A percentile compares a stretch with the other conserved stretches of the same genome.
These are phyloP conservation scores for Euclidia mi DNA, from an alignment of 2,888 invertebrate genomes.

Conservation along the genomic window DNA sequence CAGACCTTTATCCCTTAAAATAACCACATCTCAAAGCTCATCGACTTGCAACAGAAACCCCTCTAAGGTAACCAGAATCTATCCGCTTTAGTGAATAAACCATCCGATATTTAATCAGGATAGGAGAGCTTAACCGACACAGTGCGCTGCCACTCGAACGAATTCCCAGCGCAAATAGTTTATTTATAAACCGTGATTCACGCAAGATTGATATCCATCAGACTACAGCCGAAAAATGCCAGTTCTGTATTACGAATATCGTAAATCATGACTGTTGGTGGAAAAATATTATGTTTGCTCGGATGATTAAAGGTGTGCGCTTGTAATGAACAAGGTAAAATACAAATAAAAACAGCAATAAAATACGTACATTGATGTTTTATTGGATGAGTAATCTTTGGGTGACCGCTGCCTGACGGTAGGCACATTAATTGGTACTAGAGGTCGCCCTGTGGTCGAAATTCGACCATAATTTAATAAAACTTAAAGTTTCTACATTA, in stretches of 20 bases:
- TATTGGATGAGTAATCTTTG: no score
- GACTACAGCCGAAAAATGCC: background rate
- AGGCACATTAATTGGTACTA: no score
- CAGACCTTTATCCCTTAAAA: no score
- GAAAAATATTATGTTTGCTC: slow-evolving; percentile 2
- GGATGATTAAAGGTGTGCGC: background rate
- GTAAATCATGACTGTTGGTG: background rate
- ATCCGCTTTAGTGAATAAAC: background rate
- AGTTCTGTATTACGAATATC: background rate
- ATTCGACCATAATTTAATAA: no score
- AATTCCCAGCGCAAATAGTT: slow-evolving; percentile 1
- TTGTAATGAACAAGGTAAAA: background rate
- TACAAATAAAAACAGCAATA: no score
- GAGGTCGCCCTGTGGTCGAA: no score
- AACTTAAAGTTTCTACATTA: no score
- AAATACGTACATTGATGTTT: no score
- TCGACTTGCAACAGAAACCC: accelerated
- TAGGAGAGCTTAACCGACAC: background rate
- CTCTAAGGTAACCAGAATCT: background rate
- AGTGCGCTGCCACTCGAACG: background rate
- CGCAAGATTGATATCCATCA: background rate
- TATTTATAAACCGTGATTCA: background rate
- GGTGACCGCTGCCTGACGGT: no score
- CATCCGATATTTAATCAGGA: background rate
- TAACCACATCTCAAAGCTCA: no score